Conservation (phyloP, 1,140 invertebrate species). For the Penaeus indicus region DNA sequence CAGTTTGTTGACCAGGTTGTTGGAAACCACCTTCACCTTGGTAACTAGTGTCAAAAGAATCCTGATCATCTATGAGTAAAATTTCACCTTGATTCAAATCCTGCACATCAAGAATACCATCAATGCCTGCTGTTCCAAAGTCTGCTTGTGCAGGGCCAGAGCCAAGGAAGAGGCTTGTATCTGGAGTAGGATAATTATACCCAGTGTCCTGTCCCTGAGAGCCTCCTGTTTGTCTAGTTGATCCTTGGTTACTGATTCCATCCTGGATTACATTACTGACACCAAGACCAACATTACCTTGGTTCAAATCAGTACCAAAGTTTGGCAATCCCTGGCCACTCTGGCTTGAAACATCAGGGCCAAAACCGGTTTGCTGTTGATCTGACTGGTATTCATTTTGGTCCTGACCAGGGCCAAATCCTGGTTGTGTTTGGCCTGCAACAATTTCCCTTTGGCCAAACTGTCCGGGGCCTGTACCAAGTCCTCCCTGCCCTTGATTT, state of each 20-base stretch:
- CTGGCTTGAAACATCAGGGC: too few species aligned
- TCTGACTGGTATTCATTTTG: neutral
- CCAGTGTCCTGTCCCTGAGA: too few species aligned
- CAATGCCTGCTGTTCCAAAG: neutral
- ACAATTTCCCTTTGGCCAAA: neutral
- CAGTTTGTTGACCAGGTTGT: neutral
- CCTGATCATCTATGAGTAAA: constrained; percentile 8
- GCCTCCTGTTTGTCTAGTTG: neutral
- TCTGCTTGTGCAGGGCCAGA: neutral
- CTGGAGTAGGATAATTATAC: too few species aligned
- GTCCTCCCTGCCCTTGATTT: neutral
- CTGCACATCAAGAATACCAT: neutral
- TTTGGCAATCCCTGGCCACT: too few species aligned
- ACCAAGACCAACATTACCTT: too few species aligned
- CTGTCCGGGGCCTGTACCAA: neutral
- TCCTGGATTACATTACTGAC: too few species aligned
- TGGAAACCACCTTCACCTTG: neutral
- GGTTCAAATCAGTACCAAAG: too few species aligned
- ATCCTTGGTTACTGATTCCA: too few species aligned
- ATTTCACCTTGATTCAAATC: neutral
- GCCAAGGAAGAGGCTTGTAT: too few species aligned
- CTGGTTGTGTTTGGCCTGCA: neutral
- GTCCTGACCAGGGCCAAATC: neutral
- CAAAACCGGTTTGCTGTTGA: neutral
- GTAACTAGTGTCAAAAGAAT: neutral